Evolutionary conservation across 2,113 vertebrate genomes (phyloP).

Genomic region (Lophius piscatorius): DNA sequence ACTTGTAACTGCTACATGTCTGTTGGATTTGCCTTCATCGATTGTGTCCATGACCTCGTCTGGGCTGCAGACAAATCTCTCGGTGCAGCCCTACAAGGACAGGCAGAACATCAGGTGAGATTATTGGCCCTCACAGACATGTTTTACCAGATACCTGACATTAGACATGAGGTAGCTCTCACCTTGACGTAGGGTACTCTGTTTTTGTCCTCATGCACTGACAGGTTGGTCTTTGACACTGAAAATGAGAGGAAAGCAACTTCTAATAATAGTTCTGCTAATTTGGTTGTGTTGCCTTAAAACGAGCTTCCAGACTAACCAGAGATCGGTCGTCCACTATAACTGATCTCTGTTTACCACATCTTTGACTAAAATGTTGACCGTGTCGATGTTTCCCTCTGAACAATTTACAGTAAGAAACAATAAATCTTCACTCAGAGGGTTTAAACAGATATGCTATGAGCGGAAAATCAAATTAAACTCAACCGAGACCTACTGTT

Average conservation of each 20-base stretch:
- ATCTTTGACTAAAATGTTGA: too few species aligned
- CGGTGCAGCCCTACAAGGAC: slow-evolving; percentile 89
- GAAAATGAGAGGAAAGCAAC: slow-evolving; percentile 6
- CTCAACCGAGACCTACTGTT: too few species aligned
- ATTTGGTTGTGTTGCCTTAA: too few species aligned
- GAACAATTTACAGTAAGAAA: too few species aligned
- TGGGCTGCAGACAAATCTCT: slow-evolving; percentile 97
- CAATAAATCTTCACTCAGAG: too few species aligned
- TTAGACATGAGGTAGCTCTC: slow-evolving; percentile 16
- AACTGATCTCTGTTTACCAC: too few species aligned
- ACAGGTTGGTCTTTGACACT: slow-evolving; percentile 98
- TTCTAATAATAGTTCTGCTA: too few species aligned
- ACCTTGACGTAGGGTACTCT: slow-evolving; percentile 98
- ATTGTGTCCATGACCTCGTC: slow-evolving; percentile 99
- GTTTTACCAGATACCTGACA: background rate
- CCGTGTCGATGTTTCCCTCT: too few species aligned
- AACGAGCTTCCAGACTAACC: too few species aligned
- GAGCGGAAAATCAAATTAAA: too few species aligned
- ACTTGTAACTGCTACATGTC: slow-evolving; percentile 98
- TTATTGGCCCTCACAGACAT: background rate
- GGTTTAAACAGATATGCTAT: too few species aligned
- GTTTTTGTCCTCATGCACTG: slow-evolving; percentile 98
- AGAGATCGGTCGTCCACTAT: too few species aligned
- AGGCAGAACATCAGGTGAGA: background rate
- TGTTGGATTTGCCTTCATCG: slow-evolving; percentile 97